Percentiles rank a stretch among this genome's conserved stretches.
Evolutionary conservation across 2,888 invertebrate genomes (phyloP).

Genomic region (Parnassius smintheus): DNA sequence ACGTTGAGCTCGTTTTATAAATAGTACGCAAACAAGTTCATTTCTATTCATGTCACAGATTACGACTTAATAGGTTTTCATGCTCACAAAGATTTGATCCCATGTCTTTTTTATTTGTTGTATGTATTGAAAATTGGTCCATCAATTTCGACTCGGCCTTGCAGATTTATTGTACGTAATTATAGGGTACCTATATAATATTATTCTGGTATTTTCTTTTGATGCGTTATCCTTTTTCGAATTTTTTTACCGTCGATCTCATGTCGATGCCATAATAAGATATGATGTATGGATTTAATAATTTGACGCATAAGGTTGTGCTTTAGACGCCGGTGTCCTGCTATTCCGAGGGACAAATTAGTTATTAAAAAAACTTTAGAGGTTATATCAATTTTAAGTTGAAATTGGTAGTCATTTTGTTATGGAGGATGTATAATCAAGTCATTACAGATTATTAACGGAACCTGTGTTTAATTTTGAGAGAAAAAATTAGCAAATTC

Average conservation of each 20-base stretch:
- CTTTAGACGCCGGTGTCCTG: slow-evolving; percentile 33
- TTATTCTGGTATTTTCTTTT: slow-evolving; percentile 39
- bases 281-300: slow-evolving; percentile 37
- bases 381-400: slow-evolving; percentile 8
- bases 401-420: slow-evolving; percentile 7
- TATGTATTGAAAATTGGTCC: slow-evolving; percentile 46
- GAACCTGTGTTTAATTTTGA: slow-evolving; percentile 5
- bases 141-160: slow-evolving; percentile 37
- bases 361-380: slow-evolving; percentile 7
- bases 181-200: slow-evolving; percentile 48
- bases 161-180: slow-evolving; percentile 66
- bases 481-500: background rate
- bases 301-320: slow-evolving; percentile 36
- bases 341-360: slow-evolving; percentile 26
- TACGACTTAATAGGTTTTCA: slow-evolving; percentile 36
- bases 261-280: slow-evolving; percentile 36
- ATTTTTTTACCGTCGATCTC: slow-evolving; percentile 38
- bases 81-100: slow-evolving; percentile 38
- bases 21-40: slow-evolving; percentile 32
- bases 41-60: slow-evolving; percentile 42
- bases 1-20: slow-evolving; percentile 31
- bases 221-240: slow-evolving; percentile 29
- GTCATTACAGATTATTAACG: background rate
- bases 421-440: slow-evolving; percentile 2
- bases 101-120: slow-evolving; percentile 36